phyloP scores from a whole-genome alignment of 2,113 vertebrate species.

The Garra rufa region DNA sequence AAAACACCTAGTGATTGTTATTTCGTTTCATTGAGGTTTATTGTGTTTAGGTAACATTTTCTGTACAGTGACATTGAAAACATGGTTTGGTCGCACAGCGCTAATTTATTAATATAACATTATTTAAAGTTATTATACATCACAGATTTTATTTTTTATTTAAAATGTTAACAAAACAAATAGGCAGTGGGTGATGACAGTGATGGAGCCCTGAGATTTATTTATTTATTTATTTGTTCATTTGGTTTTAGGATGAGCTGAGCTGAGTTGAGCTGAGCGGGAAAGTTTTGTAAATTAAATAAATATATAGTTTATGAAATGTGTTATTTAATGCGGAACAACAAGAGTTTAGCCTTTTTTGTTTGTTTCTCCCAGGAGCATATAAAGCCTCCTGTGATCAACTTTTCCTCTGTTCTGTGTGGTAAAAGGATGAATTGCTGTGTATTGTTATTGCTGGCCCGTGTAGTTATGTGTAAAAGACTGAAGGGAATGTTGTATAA shows the following conservation, averaged over 20 bases:
- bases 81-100: background rate
- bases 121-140: background rate
- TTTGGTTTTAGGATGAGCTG: constrained; percentile 12
- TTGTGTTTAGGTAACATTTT: constrained; percentile 18
- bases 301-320: background rate
- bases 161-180: background rate
- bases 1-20: background rate
- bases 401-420: background rate
- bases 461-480: constrained; percentile 22
- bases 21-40: background rate
- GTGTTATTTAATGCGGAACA: background rate
- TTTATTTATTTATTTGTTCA: constrained; percentile 17
- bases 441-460: constrained; percentile 21
- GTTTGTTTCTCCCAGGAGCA: background rate
- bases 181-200: background rate
- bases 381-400: background rate
- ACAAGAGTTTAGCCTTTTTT: background rate
- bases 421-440: background rate
- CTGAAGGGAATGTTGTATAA: constrained; percentile 26
- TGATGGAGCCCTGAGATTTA: background rate
- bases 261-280: background rate
- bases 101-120: background rate
- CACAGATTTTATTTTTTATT: background rate
- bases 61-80: constrained; percentile 10
- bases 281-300: background rate